Evolutionary conservation across 2,888 invertebrate genomes (phyloP).

Genomic region (Anoncus sp.): DNA sequence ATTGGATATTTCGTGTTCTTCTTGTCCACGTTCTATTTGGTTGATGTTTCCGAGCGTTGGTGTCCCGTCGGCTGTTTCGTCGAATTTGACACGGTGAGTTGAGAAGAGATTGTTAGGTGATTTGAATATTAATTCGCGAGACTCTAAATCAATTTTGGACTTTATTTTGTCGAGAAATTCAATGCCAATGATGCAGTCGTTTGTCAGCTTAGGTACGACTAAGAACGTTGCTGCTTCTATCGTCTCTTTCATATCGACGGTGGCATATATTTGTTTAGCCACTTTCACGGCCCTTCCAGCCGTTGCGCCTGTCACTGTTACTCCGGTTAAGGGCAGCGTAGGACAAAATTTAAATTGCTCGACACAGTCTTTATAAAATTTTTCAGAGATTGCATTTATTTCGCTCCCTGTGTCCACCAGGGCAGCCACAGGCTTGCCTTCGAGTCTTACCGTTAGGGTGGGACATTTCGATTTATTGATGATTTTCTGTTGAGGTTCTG

Average conservation of each 20-base stretch:
- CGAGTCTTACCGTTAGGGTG: background rate
- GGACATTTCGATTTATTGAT: constrained; percentile 6
- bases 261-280: background rate
- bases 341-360: background rate
- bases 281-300: constrained; percentile 1
- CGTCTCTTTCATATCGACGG: background rate
- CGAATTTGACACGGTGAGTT: background rate
- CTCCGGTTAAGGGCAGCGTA: background rate
- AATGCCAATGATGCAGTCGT: background rate
- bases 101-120: background rate
- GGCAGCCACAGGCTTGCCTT: background rate
- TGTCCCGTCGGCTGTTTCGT: background rate
- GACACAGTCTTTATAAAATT: background rate
- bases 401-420: background rate
- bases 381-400: background rate
- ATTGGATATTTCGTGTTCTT: background rate
- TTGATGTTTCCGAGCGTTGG: background rate
- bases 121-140: background rate
- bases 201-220: background rate
- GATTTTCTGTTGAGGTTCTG: background rate
- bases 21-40: background rate
- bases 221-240: background rate
- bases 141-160: constrained; percentile 15
- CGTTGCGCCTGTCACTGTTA: constrained; percentile 10
- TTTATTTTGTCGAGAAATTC: constrained; percentile 9